Base-by-base conservation (phyloP, 2,888 invertebrate genomes). In the Hipparchia semele region DNA sequence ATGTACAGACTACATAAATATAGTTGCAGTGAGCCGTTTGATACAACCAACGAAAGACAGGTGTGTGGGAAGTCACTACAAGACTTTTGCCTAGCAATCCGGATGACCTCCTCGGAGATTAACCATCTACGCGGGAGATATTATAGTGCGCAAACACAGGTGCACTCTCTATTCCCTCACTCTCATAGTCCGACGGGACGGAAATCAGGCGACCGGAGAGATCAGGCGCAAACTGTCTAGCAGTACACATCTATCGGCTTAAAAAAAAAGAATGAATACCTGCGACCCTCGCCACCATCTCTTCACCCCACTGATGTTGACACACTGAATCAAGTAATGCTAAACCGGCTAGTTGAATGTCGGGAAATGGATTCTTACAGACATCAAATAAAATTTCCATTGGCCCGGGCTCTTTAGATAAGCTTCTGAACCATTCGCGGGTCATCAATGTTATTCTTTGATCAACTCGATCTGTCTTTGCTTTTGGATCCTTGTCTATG, bases 281-380 rank as follows among this genome's bases (percentile, higher is more conserved):
- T 79, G 97, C 96, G 73, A 95, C 95, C 77, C 94, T 91, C 77
- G 95, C 96, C 54, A 98, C 95, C 70, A 96, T 94, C 78, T 96
- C 95, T 84, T 97, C 96, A 33, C 98, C 98, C 98, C 98, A 99
- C 1, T 91, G 89, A 83, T 97, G 97, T 73, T 94, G 89, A 33
- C 96, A 96, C 13, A 98, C 83, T 0, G 96, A 94, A 78, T 94
- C 94, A 62, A 98, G 86, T 51, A 98, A 90, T 13, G 94, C 91
- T 62, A 97, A 91, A 33, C 96, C 96, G 13, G 96, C 95, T 73
- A 95, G 84, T 83, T 96, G 96, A 13, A 98, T 94, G 79, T 98
- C 98, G 0, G 95, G 91, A 83, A 98, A 98, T 7, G 98, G 98
- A 88, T 96, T 97, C 76, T 96, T 96, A 74, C 96, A 95, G 60